phyloP scores from a whole-genome alignment of 2,888 invertebrate species.

The Gnatocerus cornutus region DNA sequence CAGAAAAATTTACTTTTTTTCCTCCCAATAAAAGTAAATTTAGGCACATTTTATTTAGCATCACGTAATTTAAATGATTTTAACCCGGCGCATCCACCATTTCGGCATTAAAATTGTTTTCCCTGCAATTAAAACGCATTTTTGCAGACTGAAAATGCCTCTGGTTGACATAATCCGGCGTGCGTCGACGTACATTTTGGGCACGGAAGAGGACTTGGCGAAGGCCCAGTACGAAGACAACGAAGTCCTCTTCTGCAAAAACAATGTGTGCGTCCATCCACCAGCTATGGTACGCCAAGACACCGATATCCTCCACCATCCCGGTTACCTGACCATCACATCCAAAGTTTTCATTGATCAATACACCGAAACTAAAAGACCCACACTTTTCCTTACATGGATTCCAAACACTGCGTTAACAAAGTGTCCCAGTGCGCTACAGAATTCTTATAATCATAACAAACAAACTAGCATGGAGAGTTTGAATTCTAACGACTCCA shows the following conservation, averaged over 20 bases:
- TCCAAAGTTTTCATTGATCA: constrained; percentile 87
- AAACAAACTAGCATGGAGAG: constrained; percentile 68
- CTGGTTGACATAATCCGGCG: constrained; percentile 84
- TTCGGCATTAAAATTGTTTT: too few species aligned
- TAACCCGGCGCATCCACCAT: too few species aligned
- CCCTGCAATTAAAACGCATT: too few species aligned
- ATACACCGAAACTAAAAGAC: constrained; percentile 83
- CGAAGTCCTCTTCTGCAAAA: constrained; percentile 92
- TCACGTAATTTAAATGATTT: too few species aligned
- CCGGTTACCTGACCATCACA: constrained; percentile 92
- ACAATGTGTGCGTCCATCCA: constrained; percentile 98
- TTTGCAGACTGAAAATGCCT: constrained; percentile 79
- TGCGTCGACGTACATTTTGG: constrained; percentile 86
- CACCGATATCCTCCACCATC: constrained; percentile 90
- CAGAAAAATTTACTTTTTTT: too few species aligned
- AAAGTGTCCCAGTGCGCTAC: constrained; percentile 86
- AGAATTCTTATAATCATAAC: constrained; percentile 71
- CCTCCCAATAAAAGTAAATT: too few species aligned
- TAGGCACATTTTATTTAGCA: too few species aligned
- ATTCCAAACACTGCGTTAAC: constrained; percentile 93
- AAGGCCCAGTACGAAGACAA: constrained; percentile 85
- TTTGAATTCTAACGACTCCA: constrained; percentile 66
- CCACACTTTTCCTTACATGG: constrained; percentile 94
- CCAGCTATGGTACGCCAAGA: constrained; percentile 88
- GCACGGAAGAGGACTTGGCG: constrained; percentile 74